A percentile compares a stretch with the other conserved stretches of the same genome.
Evolutionary conservation across 2,888 invertebrate genomes (phyloP).

Genomic region (Rutpela maculata): DNA sequence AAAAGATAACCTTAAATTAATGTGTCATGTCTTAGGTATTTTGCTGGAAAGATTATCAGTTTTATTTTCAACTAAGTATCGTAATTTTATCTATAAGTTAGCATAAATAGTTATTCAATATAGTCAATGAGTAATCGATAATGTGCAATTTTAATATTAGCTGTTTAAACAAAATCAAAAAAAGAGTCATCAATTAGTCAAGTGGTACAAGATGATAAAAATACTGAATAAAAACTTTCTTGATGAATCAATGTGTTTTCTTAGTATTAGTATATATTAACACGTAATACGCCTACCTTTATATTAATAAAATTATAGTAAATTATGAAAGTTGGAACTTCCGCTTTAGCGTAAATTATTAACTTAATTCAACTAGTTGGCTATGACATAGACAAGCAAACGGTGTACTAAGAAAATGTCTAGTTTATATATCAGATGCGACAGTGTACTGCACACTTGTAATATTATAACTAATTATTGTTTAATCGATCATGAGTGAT

Average conservation of each 20-base stretch:
- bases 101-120: conserved; percentile 5
- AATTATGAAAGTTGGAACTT: neutral
- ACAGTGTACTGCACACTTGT: neutral
- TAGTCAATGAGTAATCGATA: conserved; percentile 26
- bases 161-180: neutral
- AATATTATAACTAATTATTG: neutral
- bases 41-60: neutral
- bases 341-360: neutral
- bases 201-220: conserved; percentile 12
- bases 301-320: conserved; percentile 14
- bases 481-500: neutral
- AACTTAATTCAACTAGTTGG: conserved; percentile 12
- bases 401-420: neutral
- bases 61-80: neutral
- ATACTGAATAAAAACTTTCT: neutral
- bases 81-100: neutral
- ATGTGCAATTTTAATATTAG: neutral
- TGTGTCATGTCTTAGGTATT: neutral
- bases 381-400: conserved; percentile 16
- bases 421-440: no score
- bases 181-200: conserved; percentile 15
- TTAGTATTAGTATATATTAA: conserved; percentile 1
- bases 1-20: conserved; percentile 1
- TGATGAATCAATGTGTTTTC: conserved; percentile 23
- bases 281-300: conserved; percentile 1